These are phyloP conservation scores for Cheracebus regulus DNA, from an alignment of 2,797 vertebrate species.

Conservation along the genomic window DNA sequence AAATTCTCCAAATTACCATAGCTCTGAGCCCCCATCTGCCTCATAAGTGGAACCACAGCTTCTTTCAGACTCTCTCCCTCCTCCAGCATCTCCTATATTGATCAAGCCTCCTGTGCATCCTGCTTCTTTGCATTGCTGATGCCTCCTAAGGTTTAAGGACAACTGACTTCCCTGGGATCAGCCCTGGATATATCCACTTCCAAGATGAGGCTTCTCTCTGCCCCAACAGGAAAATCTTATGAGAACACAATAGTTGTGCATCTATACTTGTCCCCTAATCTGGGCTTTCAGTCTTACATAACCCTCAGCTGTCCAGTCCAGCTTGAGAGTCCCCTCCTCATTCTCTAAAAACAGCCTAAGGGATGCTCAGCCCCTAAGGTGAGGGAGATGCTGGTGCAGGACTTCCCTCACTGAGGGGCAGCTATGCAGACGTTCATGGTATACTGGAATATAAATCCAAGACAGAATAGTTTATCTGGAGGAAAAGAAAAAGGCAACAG, in stretches of 20 bases:
- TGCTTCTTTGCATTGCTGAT: background rate
- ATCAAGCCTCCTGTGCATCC: no score
- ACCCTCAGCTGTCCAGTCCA: background rate
- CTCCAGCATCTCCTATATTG: background rate
- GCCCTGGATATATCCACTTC: background rate
- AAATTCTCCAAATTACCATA: background rate
- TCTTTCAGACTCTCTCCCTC: background rate
- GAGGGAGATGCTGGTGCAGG: background rate
- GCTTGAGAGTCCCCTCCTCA: background rate
- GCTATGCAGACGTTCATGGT: background rate
- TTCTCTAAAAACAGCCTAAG: background rate
- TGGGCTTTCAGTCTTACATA: background rate
- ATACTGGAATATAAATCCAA: background rate
- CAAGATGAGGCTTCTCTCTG: background rate
- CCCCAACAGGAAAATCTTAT: background rate
- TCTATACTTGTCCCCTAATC: background rate
- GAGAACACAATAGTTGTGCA: background rate
- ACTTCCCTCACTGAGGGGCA: background rate
- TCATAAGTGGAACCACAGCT: background rate
- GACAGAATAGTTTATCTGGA: background rate
- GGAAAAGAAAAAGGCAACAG: background rate
- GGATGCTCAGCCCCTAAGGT: background rate
- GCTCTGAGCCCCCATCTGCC: background rate
- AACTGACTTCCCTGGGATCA: background rate
- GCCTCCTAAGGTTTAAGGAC: background rate